Conservation (phyloP, 2,888 invertebrate genomes). For the Latheticus oryzae region DNA sequence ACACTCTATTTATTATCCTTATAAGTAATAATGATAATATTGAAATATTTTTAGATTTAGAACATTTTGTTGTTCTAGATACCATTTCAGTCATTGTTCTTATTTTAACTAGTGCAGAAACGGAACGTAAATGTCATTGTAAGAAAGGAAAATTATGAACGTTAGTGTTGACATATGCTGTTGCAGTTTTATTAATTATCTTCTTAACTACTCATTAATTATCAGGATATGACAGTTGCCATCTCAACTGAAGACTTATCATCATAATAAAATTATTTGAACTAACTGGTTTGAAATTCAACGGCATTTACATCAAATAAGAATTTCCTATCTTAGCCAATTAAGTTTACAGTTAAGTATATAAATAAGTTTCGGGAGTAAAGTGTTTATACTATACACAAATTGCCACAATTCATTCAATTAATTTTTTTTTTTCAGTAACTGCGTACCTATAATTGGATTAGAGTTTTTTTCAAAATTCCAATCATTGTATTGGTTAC, state of each 20-base stretch:
- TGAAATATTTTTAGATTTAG: slow-evolving; percentile 1
- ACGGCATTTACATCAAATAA: slow-evolving; percentile 6
- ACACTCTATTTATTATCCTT: slow-evolving; percentile 30
- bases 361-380: slow-evolving; percentile 9
- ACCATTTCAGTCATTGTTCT: slow-evolving; percentile 16
- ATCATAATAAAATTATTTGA: too few relatives aligned
- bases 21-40: slow-evolving; percentile 5
- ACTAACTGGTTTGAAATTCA: slow-evolving; percentile 3
- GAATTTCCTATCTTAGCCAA: too few relatives aligned
- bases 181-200: too few relatives aligned
- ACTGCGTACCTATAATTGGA: slow-evolving; percentile 25
- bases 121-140: slow-evolving; percentile 26
- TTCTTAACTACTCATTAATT: too few relatives aligned
- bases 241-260: too few relatives aligned
- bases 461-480: slow-evolving; percentile 25
- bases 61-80: slow-evolving; percentile 17
- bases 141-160: slow-evolving; percentile 12
- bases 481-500: slow-evolving; percentile 30
- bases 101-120: slow-evolving; percentile 21
- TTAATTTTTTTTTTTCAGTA: slow-evolving; percentile 24
- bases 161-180: too few relatives aligned
- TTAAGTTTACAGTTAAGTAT: slow-evolving; percentile 12
- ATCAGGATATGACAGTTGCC: too few relatives aligned
- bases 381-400: neutral
- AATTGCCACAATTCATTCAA: slow-evolving; percentile 23